A percentile compares a stretch with the other conserved stretches of the same genome.
Evolutionary conservation across 2,888 invertebrate genomes (phyloP).

Genomic region (Acleris cristana): DNA sequence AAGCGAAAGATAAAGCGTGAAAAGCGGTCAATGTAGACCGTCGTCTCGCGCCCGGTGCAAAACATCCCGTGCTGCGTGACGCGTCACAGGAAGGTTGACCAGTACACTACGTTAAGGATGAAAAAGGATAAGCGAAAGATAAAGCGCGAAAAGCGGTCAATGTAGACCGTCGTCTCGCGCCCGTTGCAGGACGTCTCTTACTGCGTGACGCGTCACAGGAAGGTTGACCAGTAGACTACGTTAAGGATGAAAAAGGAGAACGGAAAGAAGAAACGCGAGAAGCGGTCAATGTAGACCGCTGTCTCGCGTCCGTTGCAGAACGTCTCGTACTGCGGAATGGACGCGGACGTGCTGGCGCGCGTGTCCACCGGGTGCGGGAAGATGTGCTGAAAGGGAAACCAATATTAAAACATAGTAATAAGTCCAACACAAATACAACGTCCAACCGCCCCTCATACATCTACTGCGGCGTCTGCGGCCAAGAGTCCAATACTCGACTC

Average conservation of each 20-base stretch:
- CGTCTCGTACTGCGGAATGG: slow-evolving; percentile 91
- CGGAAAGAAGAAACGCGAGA: slow-evolving; percentile 95
- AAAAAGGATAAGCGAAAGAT: too few relatives aligned
- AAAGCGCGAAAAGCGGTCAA: slow-evolving; percentile 94
- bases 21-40: slow-evolving; percentile 93
- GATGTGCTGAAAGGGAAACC: slow-evolving; percentile 66
- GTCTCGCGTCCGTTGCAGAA: slow-evolving; percentile 92
- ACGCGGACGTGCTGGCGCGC: slow-evolving; percentile 86
- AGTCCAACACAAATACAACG: too few relatives aligned
- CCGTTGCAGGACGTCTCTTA: slow-evolving; percentile 25
- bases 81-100: slow-evolving; percentile 89
- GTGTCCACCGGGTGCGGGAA: slow-evolving; percentile 74
- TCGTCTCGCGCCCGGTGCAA: slow-evolving; percentile 91
- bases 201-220: slow-evolving; percentile 67
- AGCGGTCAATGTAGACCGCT: slow-evolving; percentile 93
- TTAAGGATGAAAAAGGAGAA: slow-evolving; percentile 95
- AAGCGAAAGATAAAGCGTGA: slow-evolving; percentile 95
- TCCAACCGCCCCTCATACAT: too few relatives aligned
- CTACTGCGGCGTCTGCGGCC: too few relatives aligned
- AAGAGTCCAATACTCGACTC: too few relatives aligned
- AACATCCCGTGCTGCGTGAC: slow-evolving; percentile 83
- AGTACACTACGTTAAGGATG: slow-evolving; percentile 93
- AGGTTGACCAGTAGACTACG: slow-evolving; percentile 95
- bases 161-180: slow-evolving; percentile 90
- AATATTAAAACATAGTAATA: not conserved